phyloP scores from a whole-genome alignment of 2,113 vertebrate species.

The Gymnarchus niloticus region DNA sequence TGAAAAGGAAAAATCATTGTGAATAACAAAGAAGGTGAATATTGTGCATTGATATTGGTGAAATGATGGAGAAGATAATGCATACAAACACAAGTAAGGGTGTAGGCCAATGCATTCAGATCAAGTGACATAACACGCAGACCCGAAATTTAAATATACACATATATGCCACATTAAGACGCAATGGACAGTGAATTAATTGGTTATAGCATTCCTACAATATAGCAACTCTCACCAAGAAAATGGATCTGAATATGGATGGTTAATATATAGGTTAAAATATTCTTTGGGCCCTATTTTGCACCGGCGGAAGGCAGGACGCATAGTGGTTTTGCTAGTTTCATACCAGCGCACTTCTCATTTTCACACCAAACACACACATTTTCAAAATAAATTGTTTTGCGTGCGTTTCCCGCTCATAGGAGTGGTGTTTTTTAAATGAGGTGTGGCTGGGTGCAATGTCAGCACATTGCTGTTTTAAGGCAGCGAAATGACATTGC shows the following conservation, averaged over 20 bases:
- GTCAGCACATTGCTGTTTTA: no score
- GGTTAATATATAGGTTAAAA: not conserved
- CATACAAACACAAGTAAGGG: not conserved
- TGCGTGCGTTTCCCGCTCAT: no score
- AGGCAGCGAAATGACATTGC: no score
- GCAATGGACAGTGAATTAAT: constrained; percentile 5
- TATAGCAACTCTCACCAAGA: not conserved
- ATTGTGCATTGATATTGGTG: not conserved
- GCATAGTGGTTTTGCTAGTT: no score
- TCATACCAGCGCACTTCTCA: no score
- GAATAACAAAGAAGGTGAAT: constrained; percentile 24
- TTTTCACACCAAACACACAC: no score
- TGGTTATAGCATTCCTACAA: not conserved
- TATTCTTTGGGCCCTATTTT: no score
- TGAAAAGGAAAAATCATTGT: constrained; percentile 21
- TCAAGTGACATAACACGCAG: not conserved
- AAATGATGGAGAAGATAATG: not conserved
- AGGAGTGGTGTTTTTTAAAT: no score
- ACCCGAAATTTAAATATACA: constrained; percentile 4
- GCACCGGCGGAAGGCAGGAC: no score
- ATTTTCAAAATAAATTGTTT: no score
- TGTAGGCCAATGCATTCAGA: not conserved
- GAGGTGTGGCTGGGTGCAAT: no score
- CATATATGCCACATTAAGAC: not conserved
- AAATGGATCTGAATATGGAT: not conserved